phyloP scores from a whole-genome alignment of 2,888 invertebrate species.

The Lymantria monacha region DNA sequence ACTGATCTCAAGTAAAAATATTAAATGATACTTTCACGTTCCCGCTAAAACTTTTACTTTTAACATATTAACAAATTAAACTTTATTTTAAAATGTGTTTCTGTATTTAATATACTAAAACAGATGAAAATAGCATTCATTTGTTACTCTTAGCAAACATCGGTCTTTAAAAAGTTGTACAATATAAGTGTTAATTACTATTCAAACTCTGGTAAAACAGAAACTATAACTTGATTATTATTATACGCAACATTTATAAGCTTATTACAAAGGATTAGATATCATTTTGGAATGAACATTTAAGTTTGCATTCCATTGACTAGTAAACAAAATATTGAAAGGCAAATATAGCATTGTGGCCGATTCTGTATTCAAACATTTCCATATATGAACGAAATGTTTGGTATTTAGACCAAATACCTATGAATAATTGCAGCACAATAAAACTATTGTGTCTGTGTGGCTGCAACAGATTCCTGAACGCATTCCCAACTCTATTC shows the following conservation, averaged over 20 bases:
- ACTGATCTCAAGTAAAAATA: no score
- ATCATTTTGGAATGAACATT: constrained; percentile 4
- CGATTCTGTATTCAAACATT: constrained; percentile 43
- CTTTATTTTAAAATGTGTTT: background rate
- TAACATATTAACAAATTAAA: no score
- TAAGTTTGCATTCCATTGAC: constrained; percentile 12
- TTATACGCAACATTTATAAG: constrained; percentile 10
- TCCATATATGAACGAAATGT: constrained; percentile 20
- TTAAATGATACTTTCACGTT: no score
- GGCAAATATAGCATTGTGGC: constrained; percentile 39
- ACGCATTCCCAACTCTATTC: constrained; percentile 24
- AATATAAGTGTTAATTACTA: constrained; percentile 49
- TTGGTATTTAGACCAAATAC: constrained; percentile 34
- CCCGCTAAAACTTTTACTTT: no score
- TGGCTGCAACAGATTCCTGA: constrained; percentile 24
- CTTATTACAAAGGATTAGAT: constrained; percentile 14
- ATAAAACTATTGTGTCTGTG: constrained; percentile 31
- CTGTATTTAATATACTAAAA: background rate
- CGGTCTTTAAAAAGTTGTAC: constrained; percentile 38
- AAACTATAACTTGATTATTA: constrained; percentile 3
- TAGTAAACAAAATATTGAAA: constrained; percentile 25
- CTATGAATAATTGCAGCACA: constrained; percentile 29
- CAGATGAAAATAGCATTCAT: background rate
- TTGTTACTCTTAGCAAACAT: constrained; percentile 27
- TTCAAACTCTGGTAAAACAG: constrained; percentile 33